phyloP scores from a whole-genome alignment of 2,797 vertebrate species.

The Cheirogaleus major region DNA sequence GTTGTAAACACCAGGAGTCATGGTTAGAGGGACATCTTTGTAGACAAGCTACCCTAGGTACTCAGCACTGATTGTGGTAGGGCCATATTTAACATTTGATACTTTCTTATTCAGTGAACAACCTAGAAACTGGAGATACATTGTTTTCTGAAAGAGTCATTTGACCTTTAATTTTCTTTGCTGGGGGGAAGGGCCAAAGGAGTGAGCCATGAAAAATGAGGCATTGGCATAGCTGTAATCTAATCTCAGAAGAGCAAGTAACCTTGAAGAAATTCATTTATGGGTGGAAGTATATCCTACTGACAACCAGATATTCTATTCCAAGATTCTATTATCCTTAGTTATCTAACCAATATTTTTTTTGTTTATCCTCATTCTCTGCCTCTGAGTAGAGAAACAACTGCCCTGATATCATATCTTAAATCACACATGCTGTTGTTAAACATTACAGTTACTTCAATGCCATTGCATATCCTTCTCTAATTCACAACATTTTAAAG shows the following conservation, averaged over 20 bases:
- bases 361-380: slow-evolving; percentile 54
- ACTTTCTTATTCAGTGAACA: slow-evolving; percentile 50
- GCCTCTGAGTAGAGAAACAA: slow-evolving; percentile 58
- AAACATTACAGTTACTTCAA: not conserved
- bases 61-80: not conserved
- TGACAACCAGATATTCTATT: slow-evolving; percentile 75
- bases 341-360: slow-evolving; percentile 67
- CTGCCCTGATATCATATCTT: slow-evolving; percentile 55
- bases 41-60: not conserved
- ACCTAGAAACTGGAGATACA: slow-evolving; percentile 41
- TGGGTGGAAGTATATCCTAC: slow-evolving; percentile 68
- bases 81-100: not conserved
- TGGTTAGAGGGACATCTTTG: not conserved
- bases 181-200: slow-evolving; percentile 33
- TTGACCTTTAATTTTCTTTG: slow-evolving; percentile 70
- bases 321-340: slow-evolving; percentile 59
- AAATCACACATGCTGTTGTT: not conserved
- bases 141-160: slow-evolving; percentile 59
- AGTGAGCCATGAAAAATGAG: slow-evolving; percentile 57
- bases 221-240: slow-evolving; percentile 63
- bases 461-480: not conserved
- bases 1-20: not conserved
- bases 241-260: slow-evolving; percentile 80
- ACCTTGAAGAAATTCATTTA: slow-evolving; percentile 77
- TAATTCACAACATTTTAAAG: not conserved